Evolutionary conservation across 1,140 invertebrate genomes (phyloP).

Genomic region (Drusus annulatus): DNA sequence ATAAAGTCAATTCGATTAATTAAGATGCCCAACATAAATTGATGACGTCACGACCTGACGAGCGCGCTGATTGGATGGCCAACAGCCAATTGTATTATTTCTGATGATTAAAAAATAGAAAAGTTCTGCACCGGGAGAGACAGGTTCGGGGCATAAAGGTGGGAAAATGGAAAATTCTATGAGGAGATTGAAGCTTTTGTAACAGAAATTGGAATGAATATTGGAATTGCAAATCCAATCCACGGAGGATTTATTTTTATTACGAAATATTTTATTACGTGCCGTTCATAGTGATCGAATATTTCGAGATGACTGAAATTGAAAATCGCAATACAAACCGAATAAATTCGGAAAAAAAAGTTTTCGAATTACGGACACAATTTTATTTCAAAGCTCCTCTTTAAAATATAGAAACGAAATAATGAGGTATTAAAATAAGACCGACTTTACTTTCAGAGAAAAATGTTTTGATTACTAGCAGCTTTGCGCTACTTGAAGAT

Average conservation of each 20-base stretch:
- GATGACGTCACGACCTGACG: not conserved
- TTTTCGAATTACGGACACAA: too few species aligned
- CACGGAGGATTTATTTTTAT: not conserved
- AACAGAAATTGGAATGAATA: conserved; percentile 5
- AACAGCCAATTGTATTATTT: not conserved
- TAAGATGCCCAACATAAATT: not conserved
- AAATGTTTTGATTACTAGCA: too few species aligned
- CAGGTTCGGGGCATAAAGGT: not conserved
- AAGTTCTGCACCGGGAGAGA: not conserved
- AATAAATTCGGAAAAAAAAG: too few species aligned
- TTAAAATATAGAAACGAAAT: too few species aligned
- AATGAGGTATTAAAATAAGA: too few species aligned
- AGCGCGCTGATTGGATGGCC: not conserved
- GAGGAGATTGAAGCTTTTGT: not conserved
- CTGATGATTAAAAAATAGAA: not conserved
- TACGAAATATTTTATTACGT: too few species aligned
- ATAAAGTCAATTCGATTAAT: not conserved
- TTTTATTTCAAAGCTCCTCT: too few species aligned
- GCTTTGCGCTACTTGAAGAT: too few species aligned
- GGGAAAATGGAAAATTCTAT: conserved; percentile 2
- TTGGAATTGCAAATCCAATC: not conserved
- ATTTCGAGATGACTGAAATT: too few species aligned
- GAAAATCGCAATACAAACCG: too few species aligned
- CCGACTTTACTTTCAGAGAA: too few species aligned
- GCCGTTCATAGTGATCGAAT: too few species aligned